Evolutionary conservation across 2,888 invertebrate species (phyloP).

Genomic region (Pandemis cinnamomeana): DNA sequence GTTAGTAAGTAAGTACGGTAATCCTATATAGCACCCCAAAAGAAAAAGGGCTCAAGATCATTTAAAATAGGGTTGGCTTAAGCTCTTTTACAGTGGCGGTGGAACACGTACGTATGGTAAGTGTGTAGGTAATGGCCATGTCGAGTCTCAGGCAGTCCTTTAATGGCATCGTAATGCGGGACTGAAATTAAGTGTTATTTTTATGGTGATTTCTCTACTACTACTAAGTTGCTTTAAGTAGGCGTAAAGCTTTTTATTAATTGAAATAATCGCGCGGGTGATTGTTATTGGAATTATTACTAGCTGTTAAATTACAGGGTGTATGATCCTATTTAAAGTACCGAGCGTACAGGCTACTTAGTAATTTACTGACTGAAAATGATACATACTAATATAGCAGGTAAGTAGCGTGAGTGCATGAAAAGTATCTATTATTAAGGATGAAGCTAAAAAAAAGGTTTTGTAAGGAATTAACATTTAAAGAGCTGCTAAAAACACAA

Average conservation of each 20-base stretch:
- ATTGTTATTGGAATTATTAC: conserved; percentile 25
- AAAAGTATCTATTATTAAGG: no score
- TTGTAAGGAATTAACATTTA: no score
- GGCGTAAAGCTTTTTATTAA: conserved; percentile 81
- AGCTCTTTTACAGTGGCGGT: conserved; percentile 1
- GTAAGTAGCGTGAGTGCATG: no score
- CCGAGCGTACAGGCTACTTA: not conserved
- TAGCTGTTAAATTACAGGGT: conserved; percentile 5
- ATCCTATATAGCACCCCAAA: not conserved
- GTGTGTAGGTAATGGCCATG: conserved; percentile 73
- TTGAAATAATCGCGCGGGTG: conserved; percentile 65
- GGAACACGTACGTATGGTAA: conserved; percentile 53
- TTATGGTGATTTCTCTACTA: conserved; percentile 83
- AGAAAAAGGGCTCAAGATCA: conserved; percentile 13
- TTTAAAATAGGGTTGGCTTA: conserved; percentile 1
- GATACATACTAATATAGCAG: not conserved
- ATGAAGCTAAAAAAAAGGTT: no score
- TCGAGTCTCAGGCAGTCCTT: conserved; percentile 76
- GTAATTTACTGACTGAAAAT: not conserved
- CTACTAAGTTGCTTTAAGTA: conserved; percentile 83
- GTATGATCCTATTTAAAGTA: not conserved
- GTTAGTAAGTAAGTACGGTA: conserved; percentile 61
- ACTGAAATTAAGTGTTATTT: conserved; percentile 84
- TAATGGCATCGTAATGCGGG: conserved; percentile 81
- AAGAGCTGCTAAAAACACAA: no score